Evolutionary conservation across 2,888 invertebrate species (phyloP).

Genomic region (Coelinius sp.): DNA sequence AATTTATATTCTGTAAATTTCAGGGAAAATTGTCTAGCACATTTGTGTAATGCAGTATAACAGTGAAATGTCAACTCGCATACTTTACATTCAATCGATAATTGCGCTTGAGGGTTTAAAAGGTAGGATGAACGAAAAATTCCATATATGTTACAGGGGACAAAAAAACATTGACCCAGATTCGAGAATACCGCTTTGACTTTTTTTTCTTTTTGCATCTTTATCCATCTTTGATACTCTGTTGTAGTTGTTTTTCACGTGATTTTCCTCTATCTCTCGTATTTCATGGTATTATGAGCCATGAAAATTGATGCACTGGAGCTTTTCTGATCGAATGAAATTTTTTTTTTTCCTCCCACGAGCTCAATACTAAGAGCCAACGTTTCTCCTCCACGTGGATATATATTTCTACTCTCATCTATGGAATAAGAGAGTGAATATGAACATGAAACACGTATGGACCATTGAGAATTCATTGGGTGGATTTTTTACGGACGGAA

Average conservation of each 20-base stretch:
- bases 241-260: not conserved
- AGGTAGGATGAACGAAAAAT: conserved; percentile 3
- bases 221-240: not conserved
- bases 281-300: conserved; percentile 15
- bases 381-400: not conserved
- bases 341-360: not conserved
- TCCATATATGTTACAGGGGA: not conserved
- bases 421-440: conserved; percentile 8
- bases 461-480: conserved; percentile 13
- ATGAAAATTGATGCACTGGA: conserved; percentile 17
- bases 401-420: not conserved
- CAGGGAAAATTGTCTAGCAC: not conserved
- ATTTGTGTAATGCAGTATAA: conserved; percentile 4
- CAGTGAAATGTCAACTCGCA: conserved; percentile 6
- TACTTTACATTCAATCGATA: conserved; percentile 22
- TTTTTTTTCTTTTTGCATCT: not conserved
- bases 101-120: not conserved
- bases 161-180: conserved; percentile 10
- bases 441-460: not conserved
- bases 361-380: not conserved
- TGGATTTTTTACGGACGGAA: not conserved
- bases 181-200: not conserved
- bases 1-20: not conserved
- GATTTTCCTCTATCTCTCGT: not conserved
- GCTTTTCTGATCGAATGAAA: conserved; percentile 2